Evolutionary conservation across 2,888 invertebrate species (phyloP), one percentile per base, ranked within the genome.

Genomic region (Sthenelais limicola): DNA sequence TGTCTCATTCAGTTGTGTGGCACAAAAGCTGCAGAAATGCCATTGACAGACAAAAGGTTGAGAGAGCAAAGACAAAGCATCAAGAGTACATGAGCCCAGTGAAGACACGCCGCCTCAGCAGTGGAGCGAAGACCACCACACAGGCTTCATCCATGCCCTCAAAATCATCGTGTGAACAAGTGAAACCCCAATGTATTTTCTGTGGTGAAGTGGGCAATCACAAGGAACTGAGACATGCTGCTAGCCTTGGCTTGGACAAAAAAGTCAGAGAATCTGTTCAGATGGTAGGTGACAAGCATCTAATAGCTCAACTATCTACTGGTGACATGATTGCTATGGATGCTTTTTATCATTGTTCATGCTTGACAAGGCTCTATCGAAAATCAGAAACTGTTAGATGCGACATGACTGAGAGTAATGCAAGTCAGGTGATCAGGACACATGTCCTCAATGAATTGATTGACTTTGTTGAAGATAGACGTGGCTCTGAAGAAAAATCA

Each of bases 261-360:
- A 52, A 52, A 21, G 52, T 52, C 15, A 12, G 24, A 21, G 52
- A 52, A 21, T 52, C 18, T 52, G 52, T 24, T 12, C 12, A 21
- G 24, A 9, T 52, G 15, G 24, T 52, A 18, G 52, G 52, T 52
- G 52, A 12, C 52, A 52, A 52, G 15, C 18, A 18, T 52, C 24
- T 52, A 52, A 18, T 52, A 24, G 52, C 24, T 12, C 15, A 18
- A 21, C 24, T 52, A 21, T 18, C 18, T 52, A 24, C 18, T 21
- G 24, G 52, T 52, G 52, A 52, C 52, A 52, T 52, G 52, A n/a
- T n/a, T n/a, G n/a, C n/a, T n/a, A n/a, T n/a, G n/a, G n/a, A n/a
- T n/a, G n/a, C n/a, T n/a, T n/a, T 52, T 52, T 52, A 52, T 52
- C 52, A 52, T 52, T 21, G 52, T 9, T 18, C 52, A 52, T 52